Evolutionary conservation across 2,113 vertebrate species (phyloP), one percentile per base, ranked within the genome.

Genomic region (Acanthisitta chloris): DNA sequence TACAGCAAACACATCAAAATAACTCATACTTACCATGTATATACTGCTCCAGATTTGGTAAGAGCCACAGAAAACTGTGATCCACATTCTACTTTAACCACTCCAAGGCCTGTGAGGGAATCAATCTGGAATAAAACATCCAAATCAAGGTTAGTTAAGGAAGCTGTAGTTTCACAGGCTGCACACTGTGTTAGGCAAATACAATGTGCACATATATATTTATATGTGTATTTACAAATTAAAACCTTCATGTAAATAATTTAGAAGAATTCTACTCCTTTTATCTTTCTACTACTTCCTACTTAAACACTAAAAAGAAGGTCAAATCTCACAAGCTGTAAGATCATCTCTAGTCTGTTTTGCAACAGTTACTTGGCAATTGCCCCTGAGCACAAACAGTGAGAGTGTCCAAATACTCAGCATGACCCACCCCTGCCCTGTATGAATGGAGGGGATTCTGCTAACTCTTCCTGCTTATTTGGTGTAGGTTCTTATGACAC

Each of bases 11-110:
- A 24, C 26, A 15, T 14, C 10, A 6, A 61, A 83, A 19, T 34
- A 81, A 48, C 25, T 28, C 55, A 81, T 23, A 95, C 97, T n/a
- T 96, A 99, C 99, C 99, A 99, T 0, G 99, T 99, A 97, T 99
- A 99, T 28, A 99, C 99, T 3, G 99, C 98, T 81, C 99, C 99
- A 67, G 99, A 99, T 90, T 99, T 99, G 12, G 99, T 99, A 49
- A 99, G 99, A 43, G 99, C 99, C 25, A 99, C 99, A 61, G 99
- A 99, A 97, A 99, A 99, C 87, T 99, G 99, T 64, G 99, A 99
- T 69, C 99, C 99, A 66, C 99, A 99, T 95, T 99, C 99, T 73
- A 99, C 99, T 98, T 99, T 99, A 93, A 99, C 97, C 72, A 99
- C 99, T 25, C 99, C 99, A 45, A 99, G 98, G n/a, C 99, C 99